phyloP scores from a whole-genome alignment of 2,113 vertebrate genomes.

The Dryoscopus gambensis region DNA sequence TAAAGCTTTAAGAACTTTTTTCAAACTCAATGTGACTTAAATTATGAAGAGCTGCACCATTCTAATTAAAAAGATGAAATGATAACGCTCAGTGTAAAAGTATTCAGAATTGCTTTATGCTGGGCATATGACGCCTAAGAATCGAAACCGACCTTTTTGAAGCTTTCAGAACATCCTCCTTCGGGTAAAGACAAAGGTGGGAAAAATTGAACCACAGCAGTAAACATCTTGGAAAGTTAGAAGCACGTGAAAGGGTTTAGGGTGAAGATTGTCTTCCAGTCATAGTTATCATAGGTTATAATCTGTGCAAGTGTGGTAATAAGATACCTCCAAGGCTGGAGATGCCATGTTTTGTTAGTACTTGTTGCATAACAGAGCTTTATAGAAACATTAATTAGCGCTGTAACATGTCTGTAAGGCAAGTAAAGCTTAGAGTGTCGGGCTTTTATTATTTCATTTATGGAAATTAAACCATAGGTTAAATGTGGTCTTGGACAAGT shows the following conservation, averaged over 20 bases:
- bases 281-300: background rate
- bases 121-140: background rate
- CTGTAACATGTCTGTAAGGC: conserved; percentile 11
- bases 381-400: background rate
- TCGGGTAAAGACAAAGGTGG: background rate
- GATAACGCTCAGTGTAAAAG: background rate
- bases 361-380: conserved; percentile 2
- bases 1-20: background rate
- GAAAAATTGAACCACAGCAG: background rate
- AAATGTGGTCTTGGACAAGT: conserved; percentile 6
- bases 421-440: background rate
- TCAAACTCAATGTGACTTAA: background rate
- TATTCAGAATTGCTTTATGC: background rate
- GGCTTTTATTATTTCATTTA: background rate
- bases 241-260: background rate
- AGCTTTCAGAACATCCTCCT: background rate
- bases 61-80: background rate
- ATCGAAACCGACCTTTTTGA: background rate
- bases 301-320: background rate
- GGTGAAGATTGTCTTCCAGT: background rate
- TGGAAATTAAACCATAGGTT: conserved; percentile 1
- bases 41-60: background rate
- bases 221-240: background rate
- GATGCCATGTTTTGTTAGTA: conserved; percentile 3
- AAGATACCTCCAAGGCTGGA: background rate